Percentiles rank a stretch among this genome's conserved stretches.
phyloP scores from a whole-genome alignment of 2,797 vertebrate species.

The Rhabdomys pumilio region DNA sequence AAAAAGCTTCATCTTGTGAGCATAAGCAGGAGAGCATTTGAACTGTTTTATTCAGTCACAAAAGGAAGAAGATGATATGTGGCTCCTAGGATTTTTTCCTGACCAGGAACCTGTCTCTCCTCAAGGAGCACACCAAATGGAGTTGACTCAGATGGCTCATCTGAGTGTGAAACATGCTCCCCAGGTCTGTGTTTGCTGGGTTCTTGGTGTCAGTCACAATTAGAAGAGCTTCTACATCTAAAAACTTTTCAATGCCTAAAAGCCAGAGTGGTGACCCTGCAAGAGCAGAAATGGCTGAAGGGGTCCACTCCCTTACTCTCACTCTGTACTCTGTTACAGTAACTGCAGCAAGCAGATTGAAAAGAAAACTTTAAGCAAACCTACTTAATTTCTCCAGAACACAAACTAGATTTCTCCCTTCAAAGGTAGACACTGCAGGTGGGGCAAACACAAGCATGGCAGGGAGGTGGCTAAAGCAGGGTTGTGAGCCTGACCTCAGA shows the following conservation, averaged over 20 bases:
- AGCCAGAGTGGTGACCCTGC: neutral
- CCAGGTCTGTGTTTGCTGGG: neutral
- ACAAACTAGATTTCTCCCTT: neutral
- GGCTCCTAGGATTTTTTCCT: neutral
- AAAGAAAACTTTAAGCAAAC: constrained; percentile 54
- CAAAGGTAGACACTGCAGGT: neutral
- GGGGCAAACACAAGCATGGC: neutral
- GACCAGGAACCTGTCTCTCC: neutral
- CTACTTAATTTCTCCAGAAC: constrained; percentile 27
- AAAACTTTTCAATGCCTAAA: constrained; percentile 43
- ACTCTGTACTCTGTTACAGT: constrained; percentile 50
- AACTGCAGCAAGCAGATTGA: neutral
- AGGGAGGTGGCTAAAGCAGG: neutral
- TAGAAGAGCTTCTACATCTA: neutral
- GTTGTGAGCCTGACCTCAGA: neutral
- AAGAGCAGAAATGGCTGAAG: neutral
- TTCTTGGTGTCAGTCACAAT: constrained; percentile 38
- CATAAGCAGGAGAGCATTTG: neutral
- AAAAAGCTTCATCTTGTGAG: constrained; percentile 29
- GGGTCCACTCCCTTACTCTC: constrained; percentile 5
- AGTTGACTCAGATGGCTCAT: constrained; percentile 4
- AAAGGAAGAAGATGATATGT: neutral
- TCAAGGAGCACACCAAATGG: neutral
- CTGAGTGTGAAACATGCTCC: constrained; percentile 49
- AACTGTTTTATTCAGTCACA: constrained; percentile 11